phyloP scores from a whole-genome alignment of 2,113 vertebrate species.

The Hippoglossus stenolepis region DNA sequence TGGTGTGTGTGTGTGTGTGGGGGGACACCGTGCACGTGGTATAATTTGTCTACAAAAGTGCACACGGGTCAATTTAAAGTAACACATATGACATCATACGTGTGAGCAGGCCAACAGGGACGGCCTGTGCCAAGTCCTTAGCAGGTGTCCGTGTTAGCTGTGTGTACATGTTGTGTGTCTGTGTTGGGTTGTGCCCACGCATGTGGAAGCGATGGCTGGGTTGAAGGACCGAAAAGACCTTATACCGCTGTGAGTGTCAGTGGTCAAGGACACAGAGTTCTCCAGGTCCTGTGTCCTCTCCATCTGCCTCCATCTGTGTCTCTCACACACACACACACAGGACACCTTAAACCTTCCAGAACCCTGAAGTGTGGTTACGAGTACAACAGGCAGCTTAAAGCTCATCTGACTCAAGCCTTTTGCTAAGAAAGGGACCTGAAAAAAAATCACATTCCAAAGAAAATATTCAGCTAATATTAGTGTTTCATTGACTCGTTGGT shows the following conservation, averaged over 20 bases:
- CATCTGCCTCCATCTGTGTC: constrained; percentile 62
- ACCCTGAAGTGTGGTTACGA: constrained; percentile 1
- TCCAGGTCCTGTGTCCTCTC: constrained; percentile 60
- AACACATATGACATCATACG: constrained; percentile 62
- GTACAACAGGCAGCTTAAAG: constrained; percentile 15
- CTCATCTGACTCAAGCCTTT: not conserved
- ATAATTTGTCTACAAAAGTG: constrained; percentile 11
- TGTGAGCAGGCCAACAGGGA: constrained; percentile 2
- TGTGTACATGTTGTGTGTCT: constrained; percentile 20
- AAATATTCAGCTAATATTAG: not conserved
- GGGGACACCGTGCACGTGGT: constrained; percentile 2
- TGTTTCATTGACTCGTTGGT: not conserved
- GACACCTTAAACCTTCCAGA: constrained; percentile 4
- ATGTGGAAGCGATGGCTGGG: constrained; percentile 35
- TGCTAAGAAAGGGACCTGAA: not conserved
- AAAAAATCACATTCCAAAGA: not conserved
- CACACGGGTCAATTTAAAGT: constrained; percentile 12
- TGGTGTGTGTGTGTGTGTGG: not conserved
- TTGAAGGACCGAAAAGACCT: constrained; percentile 27
- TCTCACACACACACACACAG: not conserved
- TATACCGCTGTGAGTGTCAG: constrained; percentile 41
- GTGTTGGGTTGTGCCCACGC: constrained; percentile 20
- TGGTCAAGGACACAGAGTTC: constrained; percentile 57
- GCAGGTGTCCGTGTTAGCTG: constrained; percentile 60
- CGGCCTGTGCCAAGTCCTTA: constrained; percentile 40